Conservation (phyloP, 2,113 vertebrate genomes). For the Heterocephalus glaber region DNA sequence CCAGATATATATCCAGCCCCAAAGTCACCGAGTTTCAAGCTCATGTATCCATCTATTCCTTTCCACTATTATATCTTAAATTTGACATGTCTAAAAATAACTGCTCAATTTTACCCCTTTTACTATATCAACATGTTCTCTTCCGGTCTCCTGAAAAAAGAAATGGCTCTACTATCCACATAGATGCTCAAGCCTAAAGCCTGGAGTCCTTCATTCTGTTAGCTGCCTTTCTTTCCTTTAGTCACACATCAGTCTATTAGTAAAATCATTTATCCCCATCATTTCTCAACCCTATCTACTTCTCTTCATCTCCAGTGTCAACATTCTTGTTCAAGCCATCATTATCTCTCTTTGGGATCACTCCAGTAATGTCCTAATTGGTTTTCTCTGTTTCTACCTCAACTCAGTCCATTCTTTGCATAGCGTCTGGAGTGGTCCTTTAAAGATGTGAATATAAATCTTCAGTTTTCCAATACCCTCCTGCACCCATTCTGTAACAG, state of each 20-base stretch:
- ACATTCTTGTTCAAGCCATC: background rate
- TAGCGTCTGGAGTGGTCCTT: background rate
- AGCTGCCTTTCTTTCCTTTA: background rate
- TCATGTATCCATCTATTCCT: background rate
- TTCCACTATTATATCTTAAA: background rate
- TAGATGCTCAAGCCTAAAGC: background rate
- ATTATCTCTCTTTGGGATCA: background rate
- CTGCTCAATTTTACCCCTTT: background rate
- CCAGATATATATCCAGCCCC: background rate
- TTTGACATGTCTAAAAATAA: background rate
- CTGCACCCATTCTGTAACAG: background rate
- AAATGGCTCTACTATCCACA: background rate
- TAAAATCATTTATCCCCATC: background rate
- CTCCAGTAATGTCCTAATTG: background rate
- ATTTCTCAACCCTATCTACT: background rate
- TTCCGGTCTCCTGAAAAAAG: background rate
- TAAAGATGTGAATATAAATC: background rate
- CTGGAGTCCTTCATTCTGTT: background rate
- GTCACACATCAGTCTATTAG: background rate
- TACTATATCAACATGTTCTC: background rate
- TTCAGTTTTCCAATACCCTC: background rate
- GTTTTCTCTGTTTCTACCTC: background rate
- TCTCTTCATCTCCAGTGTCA: background rate
- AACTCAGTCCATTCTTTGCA: background rate
- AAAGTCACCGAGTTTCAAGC: background rate